Percentiles rank a stretch among this genome's conserved stretches.
Evolutionary conservation across 2,888 invertebrate genomes (phyloP).

Genomic region (Cordilura impudica): DNA sequence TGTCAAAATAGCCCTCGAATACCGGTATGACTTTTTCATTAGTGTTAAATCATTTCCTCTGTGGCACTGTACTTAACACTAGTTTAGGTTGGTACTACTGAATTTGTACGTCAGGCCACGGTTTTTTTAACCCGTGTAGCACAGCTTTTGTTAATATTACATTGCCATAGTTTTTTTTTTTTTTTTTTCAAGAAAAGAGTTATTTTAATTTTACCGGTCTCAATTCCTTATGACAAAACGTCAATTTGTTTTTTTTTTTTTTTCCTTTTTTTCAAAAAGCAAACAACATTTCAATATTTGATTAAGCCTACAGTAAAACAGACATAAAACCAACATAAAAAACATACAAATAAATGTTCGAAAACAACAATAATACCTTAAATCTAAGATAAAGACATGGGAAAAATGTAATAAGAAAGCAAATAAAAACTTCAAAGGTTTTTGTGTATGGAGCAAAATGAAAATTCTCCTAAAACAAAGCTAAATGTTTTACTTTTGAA

Average conservation of each 20-base stretch:
- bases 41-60: no score
- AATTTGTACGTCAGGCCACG: no score
- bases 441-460: conserved; percentile 7
- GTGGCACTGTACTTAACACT: no score
- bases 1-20: no score
- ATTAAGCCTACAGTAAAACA: conserved; percentile 5
- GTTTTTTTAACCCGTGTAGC: no score
- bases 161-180: no score
- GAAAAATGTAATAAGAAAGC: neutral
- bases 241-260: no score
- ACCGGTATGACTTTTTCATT: no score
- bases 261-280: neutral
- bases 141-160: no score
- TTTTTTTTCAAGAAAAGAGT: neutral
- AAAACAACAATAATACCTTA: neutral
- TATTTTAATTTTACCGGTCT: no score
- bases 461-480: conserved; percentile 13
- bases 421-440: conserved; percentile 19
- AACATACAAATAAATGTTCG: neutral
- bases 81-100: no score
- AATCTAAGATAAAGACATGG: neutral
- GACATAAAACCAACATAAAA: neutral
- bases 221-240: neutral
- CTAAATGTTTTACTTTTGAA: conserved; percentile 23
- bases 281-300: conserved; percentile 13